Evolutionary conservation across 2,888 invertebrate species (phyloP).

Genomic region (Drosophila kanekoi): DNA sequence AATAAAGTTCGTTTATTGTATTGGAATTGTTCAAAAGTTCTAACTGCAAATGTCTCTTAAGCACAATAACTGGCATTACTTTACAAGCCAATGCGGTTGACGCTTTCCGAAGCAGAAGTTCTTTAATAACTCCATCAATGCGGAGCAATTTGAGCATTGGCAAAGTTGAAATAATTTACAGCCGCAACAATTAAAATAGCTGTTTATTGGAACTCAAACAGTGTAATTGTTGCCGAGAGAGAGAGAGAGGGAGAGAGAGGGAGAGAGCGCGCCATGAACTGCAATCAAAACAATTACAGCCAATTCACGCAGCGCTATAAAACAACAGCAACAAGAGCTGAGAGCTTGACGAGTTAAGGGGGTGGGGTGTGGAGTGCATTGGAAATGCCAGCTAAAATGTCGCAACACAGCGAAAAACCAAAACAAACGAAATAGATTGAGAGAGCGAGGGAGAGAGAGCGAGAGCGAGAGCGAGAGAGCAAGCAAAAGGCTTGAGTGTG

Average conservation of each 20-base stretch:
- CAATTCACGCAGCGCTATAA: conserved; percentile 72
- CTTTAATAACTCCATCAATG: conserved; percentile 30
- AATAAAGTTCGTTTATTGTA: no score
- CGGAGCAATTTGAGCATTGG: conserved; percentile 28
- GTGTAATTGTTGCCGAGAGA: not conserved
- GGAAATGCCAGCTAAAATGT: conserved; percentile 2
- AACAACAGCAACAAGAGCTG: conserved; percentile 41
- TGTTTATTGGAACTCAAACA: conserved; percentile 51
- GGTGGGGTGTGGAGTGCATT: not conserved
- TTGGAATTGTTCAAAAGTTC: no score
- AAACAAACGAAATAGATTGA: no score
- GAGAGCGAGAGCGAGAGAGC: not conserved
- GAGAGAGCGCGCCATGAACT: conserved; percentile 62
- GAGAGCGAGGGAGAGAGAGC: not conserved
- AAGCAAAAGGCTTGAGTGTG: conserved; percentile 37
- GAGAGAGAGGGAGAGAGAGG: not conserved
- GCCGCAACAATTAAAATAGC: conserved; percentile 58
- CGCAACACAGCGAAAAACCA: not conserved
- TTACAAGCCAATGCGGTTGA: conserved; percentile 2
- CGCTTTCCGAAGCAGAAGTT: not conserved
- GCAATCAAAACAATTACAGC: conserved; percentile 80
- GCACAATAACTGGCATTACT: not conserved
- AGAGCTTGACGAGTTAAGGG: not conserved
- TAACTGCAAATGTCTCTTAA: not conserved
- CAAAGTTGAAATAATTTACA: conserved; percentile 42